Evolutionary conservation across 2,113 vertebrate genomes (phyloP).

Genomic region (Sinocyclocheilus rhinocerous): DNA sequence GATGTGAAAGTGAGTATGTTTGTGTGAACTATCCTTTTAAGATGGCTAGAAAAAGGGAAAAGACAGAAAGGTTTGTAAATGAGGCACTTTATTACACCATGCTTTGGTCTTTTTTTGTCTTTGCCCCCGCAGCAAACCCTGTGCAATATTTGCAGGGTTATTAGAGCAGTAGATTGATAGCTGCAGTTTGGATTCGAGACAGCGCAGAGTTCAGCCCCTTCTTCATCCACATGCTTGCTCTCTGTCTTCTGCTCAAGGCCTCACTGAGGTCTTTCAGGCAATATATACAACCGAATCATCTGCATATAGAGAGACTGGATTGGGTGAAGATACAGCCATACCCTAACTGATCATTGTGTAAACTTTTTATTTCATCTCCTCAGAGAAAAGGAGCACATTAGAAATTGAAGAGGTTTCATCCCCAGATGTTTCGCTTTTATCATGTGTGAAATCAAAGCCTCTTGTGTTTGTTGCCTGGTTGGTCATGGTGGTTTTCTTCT

Average conservation of each 20-base stretch:
- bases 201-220: not conserved
- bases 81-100: constrained; percentile 46
- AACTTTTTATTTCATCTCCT: not conserved
- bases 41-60: not conserved
- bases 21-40: not conserved
- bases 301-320: not conserved
- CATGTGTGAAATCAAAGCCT: constrained; percentile 39
- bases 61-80: constrained; percentile 13
- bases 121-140: constrained; percentile 36
- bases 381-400: not conserved
- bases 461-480: not conserved
- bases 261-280: constrained; percentile 2
- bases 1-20: not conserved
- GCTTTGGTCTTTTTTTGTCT: constrained; percentile 40
- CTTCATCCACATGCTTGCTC: not conserved
- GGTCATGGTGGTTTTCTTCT: constrained; percentile 15
- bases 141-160: constrained; percentile 51
- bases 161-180: constrained; percentile 49
- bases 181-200: constrained; percentile 28
- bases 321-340: not conserved
- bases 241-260: constrained; percentile 1
- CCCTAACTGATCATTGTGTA: constrained; percentile 11
- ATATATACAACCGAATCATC: no score
- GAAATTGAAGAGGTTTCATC: constrained; percentile 24
- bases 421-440: constrained; percentile 32